These are phyloP conservation scores for Phorcus lineatus DNA, from an alignment of 2,888 invertebrate genomes.

Conservation along the genomic window DNA sequence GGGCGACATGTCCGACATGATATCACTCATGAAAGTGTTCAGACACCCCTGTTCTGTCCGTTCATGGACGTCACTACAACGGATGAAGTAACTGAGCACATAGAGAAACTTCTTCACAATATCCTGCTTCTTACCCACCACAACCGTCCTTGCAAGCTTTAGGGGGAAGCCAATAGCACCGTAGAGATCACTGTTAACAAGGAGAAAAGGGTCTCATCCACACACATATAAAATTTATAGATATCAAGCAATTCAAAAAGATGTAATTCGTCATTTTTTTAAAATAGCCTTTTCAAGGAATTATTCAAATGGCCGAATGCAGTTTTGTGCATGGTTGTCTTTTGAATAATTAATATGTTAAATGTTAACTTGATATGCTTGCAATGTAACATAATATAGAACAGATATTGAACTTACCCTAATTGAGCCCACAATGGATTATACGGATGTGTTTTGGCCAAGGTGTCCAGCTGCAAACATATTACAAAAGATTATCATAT, in stretches of 20 bases:
- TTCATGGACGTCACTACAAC: conserved; percentile 84
- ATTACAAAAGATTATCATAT: not conserved
- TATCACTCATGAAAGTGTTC: conserved; percentile 48
- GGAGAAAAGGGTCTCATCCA: not conserved
- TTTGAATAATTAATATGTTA: not conserved
- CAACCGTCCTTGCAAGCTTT: conserved; percentile 85
- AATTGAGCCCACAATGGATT: conserved; percentile 94
- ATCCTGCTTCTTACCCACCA: conserved; percentile 81
- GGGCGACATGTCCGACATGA: conserved; percentile 50
- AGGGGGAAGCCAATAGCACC: conserved; percentile 89
- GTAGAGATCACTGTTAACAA: conserved; percentile 81
- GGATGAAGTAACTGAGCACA: conserved; percentile 90
- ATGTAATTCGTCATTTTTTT: not conserved
- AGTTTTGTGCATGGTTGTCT: too few relatives aligned
- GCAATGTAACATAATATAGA: not conserved
- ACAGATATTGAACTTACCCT: conserved; percentile 75
- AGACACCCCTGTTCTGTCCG: conserved; percentile 54
- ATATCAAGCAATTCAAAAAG: too few relatives aligned
- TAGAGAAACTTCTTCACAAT: conserved; percentile 85
- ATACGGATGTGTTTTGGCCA: conserved; percentile 83
- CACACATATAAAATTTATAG: not conserved
- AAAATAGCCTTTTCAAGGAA: not conserved
- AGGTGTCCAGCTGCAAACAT: conserved; percentile 75
- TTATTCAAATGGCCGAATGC: not conserved
- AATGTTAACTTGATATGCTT: not conserved